Base-by-base conservation (phyloP, 2,113 vertebrate species). In the Alethe castanea region DNA sequence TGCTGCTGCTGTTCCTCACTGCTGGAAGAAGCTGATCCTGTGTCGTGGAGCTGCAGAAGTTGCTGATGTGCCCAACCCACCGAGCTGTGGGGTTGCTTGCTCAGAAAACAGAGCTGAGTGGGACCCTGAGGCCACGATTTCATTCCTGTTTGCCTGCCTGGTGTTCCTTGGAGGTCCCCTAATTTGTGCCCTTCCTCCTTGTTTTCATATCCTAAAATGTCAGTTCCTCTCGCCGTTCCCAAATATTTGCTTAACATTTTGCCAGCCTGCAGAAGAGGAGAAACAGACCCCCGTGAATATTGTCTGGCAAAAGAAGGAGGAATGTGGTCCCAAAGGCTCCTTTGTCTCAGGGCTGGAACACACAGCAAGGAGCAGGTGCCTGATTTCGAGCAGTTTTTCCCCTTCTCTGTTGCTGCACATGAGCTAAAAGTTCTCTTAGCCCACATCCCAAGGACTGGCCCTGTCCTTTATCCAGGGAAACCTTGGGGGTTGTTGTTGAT, bases 221-320 rank as follows among this genome's bases (percentile, higher is more conserved):
- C 88, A 48, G 92, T 50, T 91, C 86, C 78, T 91, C 76, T 64
- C n/a, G 72, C 92, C 76, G 62, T 93, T 70, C 77, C 38, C 86
- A 96, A 95, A 96, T 96, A 94, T 95, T 96, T 96, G 88, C 86
- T 95, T 94, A 96, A 96, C 80, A 15, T 95, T 89, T 94, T 94
- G 92, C 88, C 90, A 94, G 83, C 73, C 86, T 81, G 88, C 70
- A 14, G 33, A 33, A 81, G 94, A 97, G 93, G 79, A 85, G 91
- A 79, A 93, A 2, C 95, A 97, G 94, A 92, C 71, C 86, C 95
- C 92, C 4, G 1, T 76, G 91, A 95, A 94, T 57, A 90, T 87
- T 92, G 92, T 92, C 93, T 95, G 95, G 95, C 90, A 92, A 94
- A 95, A 85, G 31, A 77, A 92, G 94, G 33, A 74, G 93, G 81